These are phyloP conservation scores for Zeus faber DNA, from an alignment of 2,113 vertebrate species.

Conservation along the genomic window DNA sequence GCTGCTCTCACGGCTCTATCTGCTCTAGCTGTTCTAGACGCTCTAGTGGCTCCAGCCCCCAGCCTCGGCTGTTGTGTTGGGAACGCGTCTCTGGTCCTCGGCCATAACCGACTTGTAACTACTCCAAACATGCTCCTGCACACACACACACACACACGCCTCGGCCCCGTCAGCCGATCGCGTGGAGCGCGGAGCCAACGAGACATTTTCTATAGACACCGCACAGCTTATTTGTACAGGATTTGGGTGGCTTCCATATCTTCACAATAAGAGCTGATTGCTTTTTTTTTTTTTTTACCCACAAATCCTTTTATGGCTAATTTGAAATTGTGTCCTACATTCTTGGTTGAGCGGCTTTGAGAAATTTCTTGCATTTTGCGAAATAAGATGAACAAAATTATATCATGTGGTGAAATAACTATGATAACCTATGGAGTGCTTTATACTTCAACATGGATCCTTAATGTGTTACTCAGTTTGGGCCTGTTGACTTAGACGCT, in stretches of 20 bases:
- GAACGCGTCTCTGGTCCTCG: slow-evolving; percentile 27
- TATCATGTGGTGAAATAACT: too few relatives aligned
- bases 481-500: slow-evolving; percentile 21
- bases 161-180: slow-evolving; percentile 32
- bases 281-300: slow-evolving; percentile 25
- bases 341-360: slow-evolving; percentile 5
- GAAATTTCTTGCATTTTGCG: neutral
- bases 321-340: slow-evolving; percentile 18
- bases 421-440: too few relatives aligned
- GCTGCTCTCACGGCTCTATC: too few relatives aligned
- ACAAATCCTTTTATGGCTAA: slow-evolving; percentile 22
- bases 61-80: slow-evolving; percentile 45
- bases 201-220: slow-evolving; percentile 41
- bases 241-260: slow-evolving; percentile 22
- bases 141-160: too few relatives aligned
- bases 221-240: slow-evolving; percentile 38
- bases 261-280: slow-evolving; percentile 49
- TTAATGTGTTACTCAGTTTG: slow-evolving; percentile 12
- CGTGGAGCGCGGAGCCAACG: slow-evolving; percentile 33
- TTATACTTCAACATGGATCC: slow-evolving; percentile 1
- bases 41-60: too few relatives aligned
- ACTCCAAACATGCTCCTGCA: slow-evolving; percentile 37
- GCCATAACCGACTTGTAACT: slow-evolving; percentile 36
- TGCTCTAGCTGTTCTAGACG: too few relatives aligned
- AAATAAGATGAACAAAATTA: neutral